Evolutionary conservation across 2,113 vertebrate species (phyloP).

Genomic region (Zosterops pallidus): DNA sequence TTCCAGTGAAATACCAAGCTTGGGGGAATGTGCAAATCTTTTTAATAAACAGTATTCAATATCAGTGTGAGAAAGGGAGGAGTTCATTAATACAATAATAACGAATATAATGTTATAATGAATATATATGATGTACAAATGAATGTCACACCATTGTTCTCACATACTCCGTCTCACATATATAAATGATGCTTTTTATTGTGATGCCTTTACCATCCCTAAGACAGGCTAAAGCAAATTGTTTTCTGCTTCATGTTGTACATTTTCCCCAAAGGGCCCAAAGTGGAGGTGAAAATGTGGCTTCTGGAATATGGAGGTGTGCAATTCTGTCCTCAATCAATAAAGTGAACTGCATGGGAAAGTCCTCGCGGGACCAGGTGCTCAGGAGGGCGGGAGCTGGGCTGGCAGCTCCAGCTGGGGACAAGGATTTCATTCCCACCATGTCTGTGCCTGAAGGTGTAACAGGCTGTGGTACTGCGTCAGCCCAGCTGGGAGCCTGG

Average conservation of each 20-base stretch:
- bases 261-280: background rate
- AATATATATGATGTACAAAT: background rate
- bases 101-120: background rate
- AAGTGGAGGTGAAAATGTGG: fast-evolving
- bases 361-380: background rate
- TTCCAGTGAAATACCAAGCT: background rate
- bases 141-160: background rate
- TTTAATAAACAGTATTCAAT: background rate
- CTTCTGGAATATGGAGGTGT: background rate
- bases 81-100: background rate
- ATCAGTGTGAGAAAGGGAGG: background rate
- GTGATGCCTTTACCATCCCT: background rate
- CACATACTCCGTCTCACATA: fast-evolving
- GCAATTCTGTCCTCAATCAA: background rate
- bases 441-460: background rate
- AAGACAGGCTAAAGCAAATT: background rate
- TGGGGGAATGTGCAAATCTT: background rate
- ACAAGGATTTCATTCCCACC: too few species aligned
- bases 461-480: background rate
- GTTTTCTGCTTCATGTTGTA: background rate
- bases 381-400: fast-evolving
- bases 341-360: fast-evolving
- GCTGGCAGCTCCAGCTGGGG: background rate
- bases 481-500: background rate
- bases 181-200: background rate